phyloP scores from a whole-genome alignment of 2,888 invertebrate species.

The Sabatieria punctata region DNA sequence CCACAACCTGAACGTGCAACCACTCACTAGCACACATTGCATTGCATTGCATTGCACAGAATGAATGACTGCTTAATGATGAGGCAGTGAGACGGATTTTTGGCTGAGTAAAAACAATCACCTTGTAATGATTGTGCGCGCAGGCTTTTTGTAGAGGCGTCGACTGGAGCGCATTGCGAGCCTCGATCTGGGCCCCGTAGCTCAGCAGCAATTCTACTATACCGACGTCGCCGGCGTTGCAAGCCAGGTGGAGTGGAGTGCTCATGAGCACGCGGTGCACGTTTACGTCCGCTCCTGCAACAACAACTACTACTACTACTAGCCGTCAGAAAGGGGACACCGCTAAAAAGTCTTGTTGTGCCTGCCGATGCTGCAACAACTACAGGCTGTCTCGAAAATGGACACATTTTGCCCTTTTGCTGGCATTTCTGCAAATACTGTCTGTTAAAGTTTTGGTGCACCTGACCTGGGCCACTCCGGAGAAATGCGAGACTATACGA shows the following conservation, averaged over 20 bases:
- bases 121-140: constrained; percentile 1
- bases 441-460: too few species aligned
- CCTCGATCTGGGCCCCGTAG: constrained; percentile 34
- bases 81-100: too few species aligned
- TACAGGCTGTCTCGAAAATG: too few species aligned
- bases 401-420: too few species aligned
- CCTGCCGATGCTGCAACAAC: too few species aligned
- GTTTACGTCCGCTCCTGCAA: constrained; percentile 49
- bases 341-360: too few species aligned
- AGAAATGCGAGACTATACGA: too few species aligned
- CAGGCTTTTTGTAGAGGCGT: constrained; percentile 37
- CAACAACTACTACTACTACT: too few species aligned
- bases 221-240: constrained; percentile 30
- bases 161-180: constrained; percentile 32
- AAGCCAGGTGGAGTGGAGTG: constrained; percentile 64
- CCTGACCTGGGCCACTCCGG: too few species aligned
- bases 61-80: background rate
- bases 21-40: background rate
- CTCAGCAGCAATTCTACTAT: constrained; percentile 26
- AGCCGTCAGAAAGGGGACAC: too few species aligned
- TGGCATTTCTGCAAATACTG: too few species aligned
- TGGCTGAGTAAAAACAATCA: background rate
- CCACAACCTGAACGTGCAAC: background rate
- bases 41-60: background rate
- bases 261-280: constrained; percentile 54